A percentile compares a stretch with the other conserved stretches of the same genome.
phyloP scores from a whole-genome alignment of 1,140 invertebrate species.

The Patella vulgata region DNA sequence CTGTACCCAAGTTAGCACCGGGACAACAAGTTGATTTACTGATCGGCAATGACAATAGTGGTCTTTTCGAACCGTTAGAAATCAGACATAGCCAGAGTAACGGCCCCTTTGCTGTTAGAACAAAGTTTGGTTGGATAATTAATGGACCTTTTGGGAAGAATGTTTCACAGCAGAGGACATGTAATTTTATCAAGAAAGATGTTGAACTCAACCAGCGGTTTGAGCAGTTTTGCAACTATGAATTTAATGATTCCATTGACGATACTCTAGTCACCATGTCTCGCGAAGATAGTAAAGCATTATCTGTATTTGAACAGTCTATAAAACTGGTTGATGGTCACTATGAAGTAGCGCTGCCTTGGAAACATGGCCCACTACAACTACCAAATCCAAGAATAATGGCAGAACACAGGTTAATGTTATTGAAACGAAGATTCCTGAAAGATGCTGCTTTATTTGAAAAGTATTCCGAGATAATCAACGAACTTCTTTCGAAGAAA shows the following conservation, averaged over 20 bases:
- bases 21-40: conserved; percentile 5
- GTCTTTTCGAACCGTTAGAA: conserved; percentile 3
- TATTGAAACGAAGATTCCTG: background rate
- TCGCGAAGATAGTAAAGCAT: background rate
- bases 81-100: background rate
- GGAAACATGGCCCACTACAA: background rate
- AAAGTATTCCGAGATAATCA: background rate
- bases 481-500: background rate
- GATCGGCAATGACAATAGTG: background rate
- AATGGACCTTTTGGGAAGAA: background rate
- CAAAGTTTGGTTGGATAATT: conserved; percentile 3
- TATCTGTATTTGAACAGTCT: background rate
- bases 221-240: background rate
- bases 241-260: background rate
- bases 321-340: background rate
- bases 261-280: background rate
- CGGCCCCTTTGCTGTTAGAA: conserved; percentile 7
- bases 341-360: conserved; percentile 2
- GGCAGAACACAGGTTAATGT: background rate
- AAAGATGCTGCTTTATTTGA: background rate
- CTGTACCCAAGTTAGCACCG: too few relatives aligned
- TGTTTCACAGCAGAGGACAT: too few relatives aligned
- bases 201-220: background rate
- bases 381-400: background rate
- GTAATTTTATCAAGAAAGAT: background rate